A percentile compares a stretch with the other conserved stretches of the same genome.
These are phyloP conservation scores for Oscheius sp. DNA, from an alignment of 2,888 invertebrate species.

Conservation along the genomic window DNA sequence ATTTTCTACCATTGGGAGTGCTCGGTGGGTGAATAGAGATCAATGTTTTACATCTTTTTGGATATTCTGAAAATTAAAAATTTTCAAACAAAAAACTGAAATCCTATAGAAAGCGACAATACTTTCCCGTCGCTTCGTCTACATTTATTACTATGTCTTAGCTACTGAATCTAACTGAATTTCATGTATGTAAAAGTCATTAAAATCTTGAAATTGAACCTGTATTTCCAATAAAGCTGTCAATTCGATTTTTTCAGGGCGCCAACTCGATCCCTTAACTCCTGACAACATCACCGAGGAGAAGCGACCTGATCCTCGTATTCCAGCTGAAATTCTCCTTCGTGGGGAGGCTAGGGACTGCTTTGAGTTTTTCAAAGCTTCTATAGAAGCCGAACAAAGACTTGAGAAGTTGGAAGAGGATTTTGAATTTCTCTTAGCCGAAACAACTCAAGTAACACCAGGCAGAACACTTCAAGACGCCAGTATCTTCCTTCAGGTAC, in stretches of 20 bases:
- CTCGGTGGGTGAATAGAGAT: conserved; percentile 28
- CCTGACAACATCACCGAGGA: conserved; percentile 21
- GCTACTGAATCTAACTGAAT: no score
- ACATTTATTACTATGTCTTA: no score
- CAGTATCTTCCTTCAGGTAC: conserved; percentile 35
- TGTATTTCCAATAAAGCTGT: conserved; percentile 1
- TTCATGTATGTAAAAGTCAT: no score
- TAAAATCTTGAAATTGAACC: not conserved
- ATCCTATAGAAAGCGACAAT: not conserved
- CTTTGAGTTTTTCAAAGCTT: conserved; percentile 35
- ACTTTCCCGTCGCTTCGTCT: no score
- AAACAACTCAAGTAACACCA: conserved; percentile 44
- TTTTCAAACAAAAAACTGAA: no score
- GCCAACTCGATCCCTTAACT: conserved; percentile 32
- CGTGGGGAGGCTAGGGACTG: conserved; percentile 34
- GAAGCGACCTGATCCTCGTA: conserved; percentile 31
- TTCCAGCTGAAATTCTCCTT: conserved; percentile 47
- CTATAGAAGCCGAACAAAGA: conserved; percentile 33
- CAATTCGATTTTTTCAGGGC: not conserved
- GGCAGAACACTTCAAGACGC: conserved; percentile 45
- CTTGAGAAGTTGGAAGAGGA: conserved; percentile 46
- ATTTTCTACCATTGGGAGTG: conserved; percentile 74
- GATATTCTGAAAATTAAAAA: no score
- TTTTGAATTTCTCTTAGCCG: conserved; percentile 41
- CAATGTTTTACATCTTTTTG: no score